Evolutionary conservation across 2,888 invertebrate genomes (phyloP).

Genomic region (Diarsia brunnea): DNA sequence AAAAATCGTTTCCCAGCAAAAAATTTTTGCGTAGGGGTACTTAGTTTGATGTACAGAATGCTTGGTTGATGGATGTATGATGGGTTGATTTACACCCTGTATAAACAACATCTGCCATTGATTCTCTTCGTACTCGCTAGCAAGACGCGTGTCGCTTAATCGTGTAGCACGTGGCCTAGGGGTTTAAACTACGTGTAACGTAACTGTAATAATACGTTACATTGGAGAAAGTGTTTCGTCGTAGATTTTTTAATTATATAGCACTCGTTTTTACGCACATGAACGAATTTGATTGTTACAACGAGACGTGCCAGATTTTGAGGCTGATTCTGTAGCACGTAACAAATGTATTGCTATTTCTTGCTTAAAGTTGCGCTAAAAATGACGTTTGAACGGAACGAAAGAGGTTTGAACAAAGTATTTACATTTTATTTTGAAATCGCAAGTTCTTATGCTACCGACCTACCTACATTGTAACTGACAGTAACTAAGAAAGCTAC

Average conservation of each 20-base stretch:
- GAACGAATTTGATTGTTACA: slow-evolving; percentile 34
- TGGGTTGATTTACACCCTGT: too few species aligned
- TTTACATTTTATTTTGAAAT: too few species aligned
- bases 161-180: not conserved
- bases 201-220: slow-evolving; percentile 56
- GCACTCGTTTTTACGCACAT: slow-evolving; percentile 37
- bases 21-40: too few species aligned
- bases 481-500: too few species aligned
- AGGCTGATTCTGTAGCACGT: not conserved
- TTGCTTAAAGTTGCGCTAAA: not conserved
- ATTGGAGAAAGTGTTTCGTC: slow-evolving; percentile 54
- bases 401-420: not conserved
- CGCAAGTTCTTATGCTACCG: not conserved
- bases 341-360: not conserved
- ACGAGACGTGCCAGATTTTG: not conserved
- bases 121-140: too few species aligned
- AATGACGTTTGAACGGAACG: not conserved
- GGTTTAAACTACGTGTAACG: slow-evolving; percentile 35
- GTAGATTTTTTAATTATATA: slow-evolving; percentile 60
- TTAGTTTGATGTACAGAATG: too few species aligned
- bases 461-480: too few species aligned
- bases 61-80: too few species aligned
- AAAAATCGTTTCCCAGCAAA: too few species aligned
- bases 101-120: not conserved
- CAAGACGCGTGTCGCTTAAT: not conserved